Conservation (phyloP, 2,797 vertebrate species). For the Paguma larvata region DNA sequence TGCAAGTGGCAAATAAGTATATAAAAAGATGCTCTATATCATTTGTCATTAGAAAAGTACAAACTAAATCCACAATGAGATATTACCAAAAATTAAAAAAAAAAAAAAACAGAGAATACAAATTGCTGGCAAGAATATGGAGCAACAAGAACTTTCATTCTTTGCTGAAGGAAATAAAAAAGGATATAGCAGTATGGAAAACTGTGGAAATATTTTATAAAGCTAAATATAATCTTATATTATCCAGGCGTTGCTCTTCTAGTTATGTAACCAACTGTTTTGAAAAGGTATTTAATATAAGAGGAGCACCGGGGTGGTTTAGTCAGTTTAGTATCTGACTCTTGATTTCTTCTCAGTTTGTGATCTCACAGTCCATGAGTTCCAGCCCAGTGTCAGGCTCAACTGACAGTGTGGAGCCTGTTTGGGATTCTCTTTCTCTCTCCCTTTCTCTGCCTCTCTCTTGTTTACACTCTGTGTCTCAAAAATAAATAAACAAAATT, state of each 20-base stretch:
- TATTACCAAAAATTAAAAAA: too few relatives aligned
- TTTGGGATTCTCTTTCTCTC: not conserved
- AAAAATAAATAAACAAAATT: not conserved
- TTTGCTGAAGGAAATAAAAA: not conserved
- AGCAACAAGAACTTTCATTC: not conserved
- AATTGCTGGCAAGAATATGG: not conserved
- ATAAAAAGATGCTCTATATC: not conserved
- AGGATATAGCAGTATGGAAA: not conserved
- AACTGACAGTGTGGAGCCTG: not conserved
- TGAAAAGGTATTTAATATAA: not conserved
- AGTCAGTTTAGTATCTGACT: not conserved
- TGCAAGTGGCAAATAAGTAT: not conserved
- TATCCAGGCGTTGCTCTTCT: not conserved
- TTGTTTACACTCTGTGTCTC: not conserved
- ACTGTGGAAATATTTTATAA: not conserved
- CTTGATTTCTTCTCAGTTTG: not conserved
- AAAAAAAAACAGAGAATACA: not conserved
- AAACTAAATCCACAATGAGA: conserved; percentile 3
- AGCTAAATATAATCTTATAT: not conserved
- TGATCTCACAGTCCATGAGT: not conserved
- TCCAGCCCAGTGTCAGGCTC: too few relatives aligned
- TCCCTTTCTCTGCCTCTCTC: not conserved
- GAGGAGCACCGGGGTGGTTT: not conserved
- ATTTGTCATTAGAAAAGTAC: not conserved
- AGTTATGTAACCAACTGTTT: not conserved